A percentile compares a stretch with the other conserved stretches of the same genome.
phyloP scores from a whole-genome alignment of 2,113 vertebrate genomes.

The Parus major region DNA sequence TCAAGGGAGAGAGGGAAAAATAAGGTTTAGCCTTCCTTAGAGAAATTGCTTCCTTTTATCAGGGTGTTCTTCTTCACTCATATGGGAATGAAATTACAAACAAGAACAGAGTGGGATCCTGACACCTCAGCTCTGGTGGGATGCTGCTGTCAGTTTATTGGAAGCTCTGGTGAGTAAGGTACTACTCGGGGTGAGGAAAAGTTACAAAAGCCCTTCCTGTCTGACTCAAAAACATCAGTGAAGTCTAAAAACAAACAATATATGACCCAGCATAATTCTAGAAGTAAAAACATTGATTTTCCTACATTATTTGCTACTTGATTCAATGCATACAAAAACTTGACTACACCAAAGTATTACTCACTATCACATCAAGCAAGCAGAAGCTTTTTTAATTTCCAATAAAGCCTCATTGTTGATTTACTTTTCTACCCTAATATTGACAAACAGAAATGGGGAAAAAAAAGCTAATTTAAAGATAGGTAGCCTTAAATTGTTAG shows the following conservation, averaged over 20 bases:
- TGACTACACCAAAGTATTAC: background rate
- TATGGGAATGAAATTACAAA: background rate
- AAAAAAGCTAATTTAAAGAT: background rate
- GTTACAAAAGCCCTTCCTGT: background rate
- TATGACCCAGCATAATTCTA: background rate
- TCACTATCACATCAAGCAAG: background rate
- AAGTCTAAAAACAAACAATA: background rate
- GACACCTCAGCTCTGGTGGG: background rate
- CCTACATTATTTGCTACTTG: background rate
- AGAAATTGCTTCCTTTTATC: constrained; percentile 17
- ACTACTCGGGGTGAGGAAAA: background rate
- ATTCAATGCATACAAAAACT: background rate
- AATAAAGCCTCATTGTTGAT: background rate
- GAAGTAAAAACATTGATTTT: background rate
- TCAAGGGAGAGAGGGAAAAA: background rate
- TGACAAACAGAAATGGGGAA: background rate
- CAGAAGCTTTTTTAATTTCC: background rate
- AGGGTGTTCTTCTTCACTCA: background rate
- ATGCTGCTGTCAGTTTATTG: background rate
- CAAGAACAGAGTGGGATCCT: background rate
- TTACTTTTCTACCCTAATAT: background rate
- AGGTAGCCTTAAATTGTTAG: background rate
- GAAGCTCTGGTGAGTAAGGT: background rate
- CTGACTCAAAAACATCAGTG: background rate
- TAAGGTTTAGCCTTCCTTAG: background rate